These are phyloP conservation scores for Drosophila kepulauana DNA, from an alignment of 1,140 invertebrate species.

Conservation along the genomic window DNA sequence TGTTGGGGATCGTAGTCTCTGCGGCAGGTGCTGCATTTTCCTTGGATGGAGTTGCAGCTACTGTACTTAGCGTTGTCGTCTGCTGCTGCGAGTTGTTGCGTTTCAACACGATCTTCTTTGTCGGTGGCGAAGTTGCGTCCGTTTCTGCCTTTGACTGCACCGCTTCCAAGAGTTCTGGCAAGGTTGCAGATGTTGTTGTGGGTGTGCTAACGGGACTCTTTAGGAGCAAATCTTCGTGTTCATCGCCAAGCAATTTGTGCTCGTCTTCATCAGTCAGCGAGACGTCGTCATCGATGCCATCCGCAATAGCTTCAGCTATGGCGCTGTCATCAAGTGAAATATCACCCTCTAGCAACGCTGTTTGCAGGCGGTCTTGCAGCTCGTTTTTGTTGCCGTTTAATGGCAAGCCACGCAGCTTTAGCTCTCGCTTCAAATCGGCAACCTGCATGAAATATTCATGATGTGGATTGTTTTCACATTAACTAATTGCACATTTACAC, in stretches of 20 bases:
- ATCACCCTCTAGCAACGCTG: slow-evolving; percentile 87
- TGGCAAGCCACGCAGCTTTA: slow-evolving; percentile 91
- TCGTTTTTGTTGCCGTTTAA: slow-evolving; percentile 93
- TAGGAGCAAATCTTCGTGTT: slow-evolving; percentile 71
- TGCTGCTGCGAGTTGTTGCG: slow-evolving; percentile 85
- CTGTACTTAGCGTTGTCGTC: slow-evolving; percentile 23
- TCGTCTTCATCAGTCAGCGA: slow-evolving; percentile 77
- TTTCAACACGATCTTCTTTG: slow-evolving; percentile 89
- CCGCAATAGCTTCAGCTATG: slow-evolving; percentile 85
- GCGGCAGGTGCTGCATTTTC: slow-evolving; percentile 58
- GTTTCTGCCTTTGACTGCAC: slow-evolving; percentile 20
- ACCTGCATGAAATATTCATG: slow-evolving; percentile 84
- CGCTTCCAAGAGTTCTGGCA: slow-evolving; percentile 45
- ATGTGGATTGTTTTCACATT: neutral
- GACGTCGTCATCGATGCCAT: slow-evolving; percentile 79
- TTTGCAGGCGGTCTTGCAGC: slow-evolving; percentile 90
- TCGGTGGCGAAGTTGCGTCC: slow-evolving; percentile 15
- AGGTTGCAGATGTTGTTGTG: slow-evolving; percentile 22
- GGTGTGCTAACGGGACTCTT: slow-evolving; percentile 76
- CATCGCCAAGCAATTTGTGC: slow-evolving; percentile 67
- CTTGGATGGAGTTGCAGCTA: slow-evolving; percentile 46
- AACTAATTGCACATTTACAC: neutral
- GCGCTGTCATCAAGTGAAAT: slow-evolving; percentile 85
- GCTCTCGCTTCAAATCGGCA: slow-evolving; percentile 91
- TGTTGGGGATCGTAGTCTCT: neutral